These are phyloP conservation scores for Tetraodon nigroviridis DNA, from an alignment of 2,113 vertebrate species.

Conservation along the genomic window DNA sequence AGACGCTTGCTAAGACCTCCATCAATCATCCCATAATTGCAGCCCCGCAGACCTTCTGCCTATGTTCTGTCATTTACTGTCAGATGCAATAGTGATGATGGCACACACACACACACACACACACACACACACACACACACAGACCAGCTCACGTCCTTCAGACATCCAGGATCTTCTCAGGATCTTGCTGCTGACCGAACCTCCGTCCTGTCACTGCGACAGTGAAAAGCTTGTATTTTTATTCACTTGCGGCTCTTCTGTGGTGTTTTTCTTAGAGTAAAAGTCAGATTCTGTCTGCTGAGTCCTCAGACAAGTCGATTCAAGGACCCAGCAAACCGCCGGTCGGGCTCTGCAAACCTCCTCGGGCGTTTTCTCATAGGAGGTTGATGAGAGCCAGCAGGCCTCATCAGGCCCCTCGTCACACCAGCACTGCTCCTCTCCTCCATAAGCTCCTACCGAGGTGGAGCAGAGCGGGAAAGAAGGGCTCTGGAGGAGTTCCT, in stretches of 20 bases:
- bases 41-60: not conserved
- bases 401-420: slow-evolving; percentile 24
- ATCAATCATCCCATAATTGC: not conserved
- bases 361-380: slow-evolving; percentile 8
- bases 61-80: not conserved
- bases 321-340: slow-evolving; percentile 23
- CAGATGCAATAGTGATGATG: not conserved
- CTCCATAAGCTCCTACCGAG: slow-evolving; percentile 23
- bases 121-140: no score
- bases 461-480: slow-evolving; percentile 16
- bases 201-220: no score
- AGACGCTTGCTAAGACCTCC: not conserved
- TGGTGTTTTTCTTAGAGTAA: no score
- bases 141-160: no score
- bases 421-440: not conserved
- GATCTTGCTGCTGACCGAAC: no score
- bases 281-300: no score
- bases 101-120: no score
- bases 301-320: slow-evolving; percentile 29
- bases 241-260: no score
- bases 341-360: slow-evolving; percentile 18
- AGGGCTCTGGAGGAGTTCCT: no score
- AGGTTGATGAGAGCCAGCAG: slow-evolving; percentile 20
- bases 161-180: no score
- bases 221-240: no score